phyloP scores from a whole-genome alignment of 2,888 invertebrate genomes.

The Pseudoips prasinana region DNA sequence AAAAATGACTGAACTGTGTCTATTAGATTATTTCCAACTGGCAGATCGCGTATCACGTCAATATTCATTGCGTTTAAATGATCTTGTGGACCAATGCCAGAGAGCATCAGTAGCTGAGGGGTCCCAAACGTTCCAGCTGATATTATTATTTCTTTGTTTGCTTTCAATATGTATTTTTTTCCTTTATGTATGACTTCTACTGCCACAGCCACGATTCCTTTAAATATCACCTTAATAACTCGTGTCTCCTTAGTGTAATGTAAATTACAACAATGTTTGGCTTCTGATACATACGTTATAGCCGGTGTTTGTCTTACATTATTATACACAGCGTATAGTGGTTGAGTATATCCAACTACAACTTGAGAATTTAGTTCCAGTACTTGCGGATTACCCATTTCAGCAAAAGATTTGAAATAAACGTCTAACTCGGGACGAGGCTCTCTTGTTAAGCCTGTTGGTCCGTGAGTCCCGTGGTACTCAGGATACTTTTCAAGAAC shows the following conservation, averaged over 20 bases:
- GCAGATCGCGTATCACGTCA: conserved; percentile 7
- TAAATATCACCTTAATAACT: conserved; percentile 23
- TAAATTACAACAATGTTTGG: conserved; percentile 14
- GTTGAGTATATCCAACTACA: conserved; percentile 12
- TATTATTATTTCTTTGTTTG: conserved; percentile 22
- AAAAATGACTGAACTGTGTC: conserved; percentile 9
- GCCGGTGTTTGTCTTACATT: conserved; percentile 19
- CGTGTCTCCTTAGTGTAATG: conserved; percentile 17
- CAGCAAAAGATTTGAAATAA: conserved; percentile 20
- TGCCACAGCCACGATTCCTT: conserved; percentile 11
- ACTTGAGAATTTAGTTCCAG: conserved; percentile 17
- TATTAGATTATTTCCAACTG: conserved; percentile 18
- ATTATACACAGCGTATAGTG: conserved; percentile 8
- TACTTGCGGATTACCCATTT: conserved; percentile 16
- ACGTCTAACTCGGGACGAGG: not conserved
- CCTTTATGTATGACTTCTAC: conserved; percentile 12
- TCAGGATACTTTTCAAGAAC: conserved; percentile 2
- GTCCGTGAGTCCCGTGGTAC: conserved; percentile 20
- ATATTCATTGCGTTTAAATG: conserved; percentile 14
- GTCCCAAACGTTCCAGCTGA: conserved; percentile 20
- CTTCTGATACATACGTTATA: conserved; percentile 12
- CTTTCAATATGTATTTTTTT: conserved; percentile 12
- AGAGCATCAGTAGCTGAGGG: conserved; percentile 24
- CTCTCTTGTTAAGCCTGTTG: conserved; percentile 15
- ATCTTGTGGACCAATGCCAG: conserved; percentile 20